Conservation (phyloP, 1,140 invertebrate genomes). For the Trichogramma pretiosum region DNA sequence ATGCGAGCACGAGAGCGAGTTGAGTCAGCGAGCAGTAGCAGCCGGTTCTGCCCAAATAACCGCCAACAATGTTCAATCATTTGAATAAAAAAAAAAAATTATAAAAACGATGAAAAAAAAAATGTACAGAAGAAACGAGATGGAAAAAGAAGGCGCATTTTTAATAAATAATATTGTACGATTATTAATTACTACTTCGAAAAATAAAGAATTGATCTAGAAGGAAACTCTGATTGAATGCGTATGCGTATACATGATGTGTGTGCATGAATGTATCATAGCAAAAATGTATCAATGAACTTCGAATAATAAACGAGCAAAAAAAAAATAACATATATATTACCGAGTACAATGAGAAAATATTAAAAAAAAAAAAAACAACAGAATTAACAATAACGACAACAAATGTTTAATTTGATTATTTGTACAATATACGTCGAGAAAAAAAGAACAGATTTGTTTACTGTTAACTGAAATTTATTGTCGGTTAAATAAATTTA, state of each 20-base stretch:
- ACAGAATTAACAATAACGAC: neutral
- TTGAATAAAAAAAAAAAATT: too few relatives aligned
- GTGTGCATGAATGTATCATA: too few relatives aligned
- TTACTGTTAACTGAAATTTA: constrained; percentile 20
- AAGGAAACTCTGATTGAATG: constrained; percentile 17
- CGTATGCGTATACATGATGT: constrained; percentile 25
- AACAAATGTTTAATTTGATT: constrained; percentile 18
- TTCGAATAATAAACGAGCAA: too few relatives aligned
- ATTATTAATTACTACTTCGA: too few relatives aligned
- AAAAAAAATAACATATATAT: too few relatives aligned
- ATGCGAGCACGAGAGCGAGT: too few relatives aligned
- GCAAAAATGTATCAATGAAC: too few relatives aligned
- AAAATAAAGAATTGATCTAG: constrained; percentile 16
- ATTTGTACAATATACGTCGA: constrained; percentile 21
- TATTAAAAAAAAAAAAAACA: constrained; percentile 19
- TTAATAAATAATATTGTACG: constrained; percentile 29
- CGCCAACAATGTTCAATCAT: constrained; percentile 34
- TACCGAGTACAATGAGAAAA: too few relatives aligned
- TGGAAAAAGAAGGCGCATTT: constrained; percentile 33
- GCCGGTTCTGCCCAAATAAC: constrained; percentile 31
- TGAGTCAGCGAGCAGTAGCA: too few relatives aligned
- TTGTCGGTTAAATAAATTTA: constrained; percentile 22
- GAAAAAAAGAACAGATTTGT: constrained; percentile 21
- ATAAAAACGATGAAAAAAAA: too few relatives aligned
- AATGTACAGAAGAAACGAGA: too few relatives aligned